Percentiles rank a stretch among this genome's conserved stretches.
phyloP scores from a whole-genome alignment of 2,113 vertebrate genomes.

The Psilopogon haemacephalus region DNA sequence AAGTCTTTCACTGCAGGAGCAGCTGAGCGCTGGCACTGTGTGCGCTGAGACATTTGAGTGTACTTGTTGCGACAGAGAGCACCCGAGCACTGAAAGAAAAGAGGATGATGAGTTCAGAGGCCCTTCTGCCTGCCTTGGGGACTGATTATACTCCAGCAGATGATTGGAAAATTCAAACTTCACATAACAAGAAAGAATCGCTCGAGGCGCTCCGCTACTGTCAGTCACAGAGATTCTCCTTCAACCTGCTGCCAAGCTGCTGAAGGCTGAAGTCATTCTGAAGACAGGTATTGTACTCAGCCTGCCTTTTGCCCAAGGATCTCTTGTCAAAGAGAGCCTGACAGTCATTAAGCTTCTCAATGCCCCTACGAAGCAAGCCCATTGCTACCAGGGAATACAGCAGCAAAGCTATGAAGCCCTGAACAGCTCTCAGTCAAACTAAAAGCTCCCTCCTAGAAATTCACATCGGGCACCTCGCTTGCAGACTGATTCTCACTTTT shows the following conservation, averaged over 20 bases:
- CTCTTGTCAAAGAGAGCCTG: not conserved
- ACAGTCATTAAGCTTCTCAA: not conserved
- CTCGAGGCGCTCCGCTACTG: not conserved
- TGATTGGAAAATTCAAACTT: not conserved
- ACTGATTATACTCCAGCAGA: not conserved
- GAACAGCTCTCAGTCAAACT: not conserved
- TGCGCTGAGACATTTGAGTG: not conserved
- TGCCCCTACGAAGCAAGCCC: not conserved
- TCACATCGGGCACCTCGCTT: not conserved
- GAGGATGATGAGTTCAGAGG: not conserved
- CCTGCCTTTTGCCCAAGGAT: not conserved
- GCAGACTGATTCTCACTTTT: accelerated
- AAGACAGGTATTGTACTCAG: not conserved
- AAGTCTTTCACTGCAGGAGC: not conserved
- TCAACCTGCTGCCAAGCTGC: not conserved
- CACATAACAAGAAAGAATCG: not conserved
- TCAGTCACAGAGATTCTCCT: not conserved
- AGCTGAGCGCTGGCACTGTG: not conserved
- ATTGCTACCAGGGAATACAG: not conserved
- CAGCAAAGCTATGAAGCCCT: not conserved
- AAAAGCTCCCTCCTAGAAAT: not conserved
- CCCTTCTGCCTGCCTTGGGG: not conserved
- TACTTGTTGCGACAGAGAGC: not conserved
- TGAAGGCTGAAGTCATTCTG: not conserved
- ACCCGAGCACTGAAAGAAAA: not conserved